Conservation (phyloP, 2,797 vertebrate genomes). For the Salmo trutta region DNA sequence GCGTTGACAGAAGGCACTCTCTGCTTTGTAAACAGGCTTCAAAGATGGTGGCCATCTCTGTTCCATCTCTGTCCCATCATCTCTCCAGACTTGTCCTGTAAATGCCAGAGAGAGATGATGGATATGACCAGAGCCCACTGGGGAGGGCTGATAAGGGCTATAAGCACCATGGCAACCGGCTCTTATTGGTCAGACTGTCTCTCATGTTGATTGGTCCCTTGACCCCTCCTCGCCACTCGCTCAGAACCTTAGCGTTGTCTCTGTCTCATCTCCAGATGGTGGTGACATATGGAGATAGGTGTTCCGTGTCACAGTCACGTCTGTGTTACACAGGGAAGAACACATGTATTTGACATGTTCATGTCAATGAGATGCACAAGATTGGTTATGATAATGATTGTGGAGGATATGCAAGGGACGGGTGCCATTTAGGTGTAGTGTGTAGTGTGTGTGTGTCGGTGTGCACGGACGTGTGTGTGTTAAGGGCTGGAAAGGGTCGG, state of each 20-base stretch:
- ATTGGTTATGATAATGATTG: constrained; percentile 41
- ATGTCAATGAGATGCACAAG: constrained; percentile 42
- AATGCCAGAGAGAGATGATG: constrained; percentile 79
- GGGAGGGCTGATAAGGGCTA: constrained; percentile 74
- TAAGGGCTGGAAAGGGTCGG: too few relatives aligned
- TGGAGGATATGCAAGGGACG: not conserved
- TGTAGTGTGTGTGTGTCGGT: constrained; percentile 46
- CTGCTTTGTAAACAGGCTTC: constrained; percentile 80
- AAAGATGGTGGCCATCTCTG: constrained; percentile 79
- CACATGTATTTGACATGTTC: constrained; percentile 27
- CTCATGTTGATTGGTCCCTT: constrained; percentile 51
- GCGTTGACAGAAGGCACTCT: constrained; percentile 67
- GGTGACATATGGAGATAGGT: constrained; percentile 47
- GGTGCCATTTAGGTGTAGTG: not conserved
- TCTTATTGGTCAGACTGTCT: constrained; percentile 42
- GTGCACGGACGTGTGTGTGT: constrained; percentile 3
- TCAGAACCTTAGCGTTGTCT: constrained; percentile 40
- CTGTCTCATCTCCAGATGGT: not conserved
- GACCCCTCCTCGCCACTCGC: constrained; percentile 36
- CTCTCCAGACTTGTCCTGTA: constrained; percentile 64
- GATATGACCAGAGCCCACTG: constrained; percentile 73
- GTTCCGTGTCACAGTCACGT: constrained; percentile 38
- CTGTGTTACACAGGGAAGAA: constrained; percentile 28
- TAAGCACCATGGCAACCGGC: constrained; percentile 74
- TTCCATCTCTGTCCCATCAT: constrained; percentile 42